Evolutionary conservation across 2,888 invertebrate genomes (phyloP).

Genomic region (Notocelia uddmanniana): DNA sequence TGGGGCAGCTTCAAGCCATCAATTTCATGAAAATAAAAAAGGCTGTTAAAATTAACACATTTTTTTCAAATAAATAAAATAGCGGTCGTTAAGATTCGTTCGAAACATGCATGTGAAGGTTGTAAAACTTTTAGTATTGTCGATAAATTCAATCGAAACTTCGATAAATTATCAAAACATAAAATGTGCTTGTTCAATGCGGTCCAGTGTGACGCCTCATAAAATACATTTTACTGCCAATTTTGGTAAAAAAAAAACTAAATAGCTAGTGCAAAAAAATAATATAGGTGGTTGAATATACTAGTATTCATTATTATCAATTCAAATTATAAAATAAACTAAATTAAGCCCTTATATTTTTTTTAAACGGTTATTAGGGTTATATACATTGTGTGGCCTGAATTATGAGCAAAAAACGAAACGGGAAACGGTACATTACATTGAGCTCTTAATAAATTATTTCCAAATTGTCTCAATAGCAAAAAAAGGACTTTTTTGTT

Average conservation of each 20-base stretch:
- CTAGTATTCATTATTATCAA: no score
- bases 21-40: slow-evolving; percentile 19
- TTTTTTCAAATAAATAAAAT: slow-evolving; percentile 37
- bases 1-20: slow-evolving; percentile 12
- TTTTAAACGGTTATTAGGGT: no score
- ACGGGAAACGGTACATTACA: no score
- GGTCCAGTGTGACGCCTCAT: slow-evolving; percentile 68
- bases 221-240: slow-evolving; percentile 62
- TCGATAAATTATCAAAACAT: slow-evolving; percentile 75
- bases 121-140: slow-evolving; percentile 73
- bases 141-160: slow-evolving; percentile 74
- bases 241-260: slow-evolving; percentile 3
- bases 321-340: no score
- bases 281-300: no score
- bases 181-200: slow-evolving; percentile 64
- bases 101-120: slow-evolving; percentile 57
- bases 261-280: neutral
- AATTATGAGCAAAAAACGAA: no score
- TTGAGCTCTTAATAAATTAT: no score
- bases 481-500: no score
- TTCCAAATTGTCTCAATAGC: no score
- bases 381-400: no score
- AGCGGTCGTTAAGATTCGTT: slow-evolving; percentile 46
- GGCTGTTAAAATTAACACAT: slow-evolving; percentile 33
- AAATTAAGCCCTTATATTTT: no score